Conservation (phyloP, 2,113 vertebrate genomes). For the Oncorhynchus tshawytscha region DNA sequence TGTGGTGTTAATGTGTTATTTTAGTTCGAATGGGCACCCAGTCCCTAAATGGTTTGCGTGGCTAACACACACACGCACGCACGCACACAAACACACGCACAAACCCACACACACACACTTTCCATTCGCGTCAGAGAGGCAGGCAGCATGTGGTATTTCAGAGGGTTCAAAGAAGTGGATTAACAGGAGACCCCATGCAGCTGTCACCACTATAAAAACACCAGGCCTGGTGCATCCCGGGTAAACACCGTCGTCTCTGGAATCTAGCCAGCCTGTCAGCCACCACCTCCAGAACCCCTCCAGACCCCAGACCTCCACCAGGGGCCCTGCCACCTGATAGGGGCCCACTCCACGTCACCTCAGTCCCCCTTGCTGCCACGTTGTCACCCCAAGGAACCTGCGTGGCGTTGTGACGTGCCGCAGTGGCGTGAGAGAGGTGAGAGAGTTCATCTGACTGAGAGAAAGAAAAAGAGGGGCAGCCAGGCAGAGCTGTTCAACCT, state of each 20-base stretch:
- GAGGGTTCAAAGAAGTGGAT: not conserved
- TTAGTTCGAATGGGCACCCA: no score
- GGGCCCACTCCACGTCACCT: not conserved
- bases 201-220: slow-evolving; percentile 8
- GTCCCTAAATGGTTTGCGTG: not conserved
- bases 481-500: slow-evolving; percentile 43
- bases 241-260: not conserved
- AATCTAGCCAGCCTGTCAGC: not conserved
- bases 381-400: not conserved
- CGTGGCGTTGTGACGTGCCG: not conserved
- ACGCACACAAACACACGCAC: not conserved
- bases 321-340: not conserved
- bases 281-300: not conserved
- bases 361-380: not conserved
- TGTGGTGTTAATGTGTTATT: no score
- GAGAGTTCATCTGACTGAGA: slow-evolving; percentile 48
- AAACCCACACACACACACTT: not conserved
- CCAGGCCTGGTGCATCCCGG: slow-evolving; percentile 1
- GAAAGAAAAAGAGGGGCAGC: slow-evolving; percentile 28
- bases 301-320: not conserved
- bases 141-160: not conserved
- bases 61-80: not conserved
- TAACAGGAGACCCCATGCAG: slow-evolving; percentile 1
- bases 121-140: not conserved
- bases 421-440: slow-evolving; percentile 45